These are phyloP conservation scores for Tipula helvola DNA, from an alignment of 2,888 invertebrate species.

Conservation along the genomic window DNA sequence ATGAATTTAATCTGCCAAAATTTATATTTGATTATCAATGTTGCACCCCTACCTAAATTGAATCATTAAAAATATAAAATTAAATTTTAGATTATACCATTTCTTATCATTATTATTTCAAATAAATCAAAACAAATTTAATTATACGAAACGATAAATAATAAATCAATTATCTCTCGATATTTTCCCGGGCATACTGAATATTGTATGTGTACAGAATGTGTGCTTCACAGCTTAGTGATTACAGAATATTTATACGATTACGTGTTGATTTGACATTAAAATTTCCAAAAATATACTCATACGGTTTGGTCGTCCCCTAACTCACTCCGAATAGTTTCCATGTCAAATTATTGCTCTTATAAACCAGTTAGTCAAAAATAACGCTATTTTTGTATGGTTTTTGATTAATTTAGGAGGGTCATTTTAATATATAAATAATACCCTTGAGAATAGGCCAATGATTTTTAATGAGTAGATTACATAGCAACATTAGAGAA, in stretches of 20 bases:
- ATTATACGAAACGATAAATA: too few relatives aligned
- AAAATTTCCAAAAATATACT: background rate
- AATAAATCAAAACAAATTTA: too few relatives aligned
- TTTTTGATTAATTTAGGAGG: background rate
- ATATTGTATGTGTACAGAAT: background rate
- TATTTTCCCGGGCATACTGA: background rate
- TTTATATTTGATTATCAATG: background rate
- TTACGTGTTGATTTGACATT: background rate
- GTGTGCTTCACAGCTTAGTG: background rate
- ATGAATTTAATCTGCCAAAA: background rate
- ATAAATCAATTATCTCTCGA: too few relatives aligned
- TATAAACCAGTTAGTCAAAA: background rate
- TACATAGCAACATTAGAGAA: background rate
- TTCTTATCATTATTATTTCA: too few relatives aligned
- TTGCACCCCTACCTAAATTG: background rate
- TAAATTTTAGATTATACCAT: too few relatives aligned
- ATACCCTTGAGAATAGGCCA: background rate
- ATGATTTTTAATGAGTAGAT: background rate
- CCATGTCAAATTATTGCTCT: background rate
- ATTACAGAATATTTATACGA: background rate
- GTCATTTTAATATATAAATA: background rate
- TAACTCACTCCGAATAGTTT: background rate
- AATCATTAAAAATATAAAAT: too few relatives aligned
- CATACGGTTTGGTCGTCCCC: background rate
- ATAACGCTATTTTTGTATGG: background rate